These are phyloP conservation scores for Petromus typicus DNA, from an alignment of 2,113 vertebrate genomes.

Conservation along the genomic window DNA sequence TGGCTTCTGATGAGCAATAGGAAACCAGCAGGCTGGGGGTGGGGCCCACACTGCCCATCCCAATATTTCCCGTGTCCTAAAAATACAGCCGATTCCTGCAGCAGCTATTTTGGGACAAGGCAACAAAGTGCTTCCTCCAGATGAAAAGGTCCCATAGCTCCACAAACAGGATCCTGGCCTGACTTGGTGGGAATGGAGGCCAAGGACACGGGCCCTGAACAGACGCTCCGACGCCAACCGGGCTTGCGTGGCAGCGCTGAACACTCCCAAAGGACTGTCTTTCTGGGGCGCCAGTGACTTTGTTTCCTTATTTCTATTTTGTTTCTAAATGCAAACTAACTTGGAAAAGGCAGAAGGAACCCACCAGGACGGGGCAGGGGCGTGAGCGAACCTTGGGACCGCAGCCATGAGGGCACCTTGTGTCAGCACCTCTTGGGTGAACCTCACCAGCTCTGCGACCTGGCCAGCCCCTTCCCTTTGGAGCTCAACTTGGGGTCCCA, in stretches of 20 bases:
- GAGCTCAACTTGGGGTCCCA: neutral
- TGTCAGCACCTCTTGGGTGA: neutral
- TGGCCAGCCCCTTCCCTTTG: neutral
- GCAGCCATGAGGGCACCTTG: neutral
- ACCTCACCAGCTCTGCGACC: neutral
- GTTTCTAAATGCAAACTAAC: neutral
- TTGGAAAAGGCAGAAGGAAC: neutral
- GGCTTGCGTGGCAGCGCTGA: conserved; percentile 28
- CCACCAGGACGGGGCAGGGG: neutral
- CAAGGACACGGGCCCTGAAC: conserved; percentile 54
- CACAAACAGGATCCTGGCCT: conserved; percentile 84
- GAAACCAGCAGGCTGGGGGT: conserved; percentile 74
- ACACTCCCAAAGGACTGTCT: neutral
- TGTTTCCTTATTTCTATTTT: neutral
- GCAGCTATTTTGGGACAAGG: conserved; percentile 82
- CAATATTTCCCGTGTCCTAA: conserved; percentile 85
- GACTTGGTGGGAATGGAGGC: conserved; percentile 67
- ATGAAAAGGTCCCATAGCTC: conserved; percentile 82
- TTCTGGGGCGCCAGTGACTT: neutral
- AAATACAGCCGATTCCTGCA: conserved; percentile 84
- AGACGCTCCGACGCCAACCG: conserved; percentile 42
- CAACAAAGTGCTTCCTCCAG: conserved; percentile 85
- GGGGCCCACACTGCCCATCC: conserved; percentile 53
- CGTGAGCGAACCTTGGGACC: neutral
- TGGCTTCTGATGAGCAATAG: conserved; percentile 77